These are phyloP conservation scores for Haliclona indistincta DNA, from an alignment of 37 sponge, comb jelly and placozoan species.

Conservation along the genomic window DNA sequence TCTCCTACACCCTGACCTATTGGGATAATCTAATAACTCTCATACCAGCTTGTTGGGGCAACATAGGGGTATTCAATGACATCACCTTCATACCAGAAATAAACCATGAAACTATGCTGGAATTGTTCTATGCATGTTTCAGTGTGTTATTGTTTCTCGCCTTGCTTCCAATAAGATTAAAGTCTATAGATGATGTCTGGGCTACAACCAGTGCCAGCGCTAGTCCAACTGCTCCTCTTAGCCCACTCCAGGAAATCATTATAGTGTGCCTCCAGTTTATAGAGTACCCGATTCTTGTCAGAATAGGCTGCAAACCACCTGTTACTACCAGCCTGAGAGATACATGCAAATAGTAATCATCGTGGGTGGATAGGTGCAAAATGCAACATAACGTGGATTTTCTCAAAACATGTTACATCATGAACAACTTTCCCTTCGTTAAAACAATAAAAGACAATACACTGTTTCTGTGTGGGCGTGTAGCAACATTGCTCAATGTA, in stretches of 20 bases:
- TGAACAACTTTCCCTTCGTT: no score
- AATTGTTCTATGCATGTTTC: no score
- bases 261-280: slow-evolving; percentile 61
- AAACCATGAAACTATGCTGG: no score
- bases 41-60: not conserved
- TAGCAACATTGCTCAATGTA: no score
- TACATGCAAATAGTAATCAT: not conserved
- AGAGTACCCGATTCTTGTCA: slow-evolving; percentile 77
- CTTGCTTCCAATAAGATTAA: slow-evolving; percentile 68
- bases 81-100: no score
- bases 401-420: no score
- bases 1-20: no score
- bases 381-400: no score
- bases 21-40: no score
- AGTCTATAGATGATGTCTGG: slow-evolving; percentile 57
- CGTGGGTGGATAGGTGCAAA: no score
- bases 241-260: slow-evolving; percentile 90
- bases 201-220: slow-evolving; percentile 84
- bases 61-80: not conserved
- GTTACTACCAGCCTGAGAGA: slow-evolving; percentile 60
- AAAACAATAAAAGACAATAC: no score
- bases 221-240: slow-evolving; percentile 91
- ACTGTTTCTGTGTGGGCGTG: no score
- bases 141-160: slow-evolving; percentile 13
- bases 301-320: slow-evolving; percentile 44